Base-by-base conservation (phyloP, 2,797 vertebrate genomes). In the Microctenopoma stevenorrisi region DNA sequence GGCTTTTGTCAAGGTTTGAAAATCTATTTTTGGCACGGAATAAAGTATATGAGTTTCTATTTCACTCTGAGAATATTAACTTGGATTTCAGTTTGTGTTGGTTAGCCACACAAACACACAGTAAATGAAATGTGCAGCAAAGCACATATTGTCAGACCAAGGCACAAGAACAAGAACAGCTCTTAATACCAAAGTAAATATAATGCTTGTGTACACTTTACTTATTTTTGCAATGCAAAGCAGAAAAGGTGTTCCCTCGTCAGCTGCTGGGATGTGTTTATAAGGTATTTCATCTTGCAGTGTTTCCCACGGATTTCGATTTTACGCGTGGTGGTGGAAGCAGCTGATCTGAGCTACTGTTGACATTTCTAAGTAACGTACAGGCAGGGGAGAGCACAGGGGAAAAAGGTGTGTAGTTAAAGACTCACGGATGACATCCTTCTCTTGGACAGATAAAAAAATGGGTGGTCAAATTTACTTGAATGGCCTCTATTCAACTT, bases 101-200 rank as follows among this genome's bases (percentile, higher is more conserved):
- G 64, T 18, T 33, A 18, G 42, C 26, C 16, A 37, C 38, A n/a
- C 18, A 2, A 13, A 13, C 43, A 59, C 46, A 26, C 7, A 37
- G 40, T 2, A 37, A 28, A 55, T 56, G n/a, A 63, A 30, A 51
- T 60, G 7, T 8, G 15, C 15, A 1, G 0, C 42, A 48, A 40
- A 28, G 40, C 51, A 26, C 40, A 51, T 18, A 4, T 13, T 30
- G 14, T 16, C 33, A n/a, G 10, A 33, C 33, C 14, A 7, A 30
- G 28, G 28, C 28, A 30, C 28, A 30, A 30, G 28, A 6, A 30
- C 28, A 30, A 52, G 28, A 53, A 22, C n/a, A 6, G 63, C 65
- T 76, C 77, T 77, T 85, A 74, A 79, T 73, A 78, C 81, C 68
- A 75, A 73, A 82, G 77, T 86, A 76, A 80, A 90, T 81, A 87